A percentile compares a stretch with the other conserved stretches of the same genome.
These are phyloP conservation scores for Phalloptychus januarius DNA, from an alignment of 2,797 vertebrate species.

Conservation along the genomic window DNA sequence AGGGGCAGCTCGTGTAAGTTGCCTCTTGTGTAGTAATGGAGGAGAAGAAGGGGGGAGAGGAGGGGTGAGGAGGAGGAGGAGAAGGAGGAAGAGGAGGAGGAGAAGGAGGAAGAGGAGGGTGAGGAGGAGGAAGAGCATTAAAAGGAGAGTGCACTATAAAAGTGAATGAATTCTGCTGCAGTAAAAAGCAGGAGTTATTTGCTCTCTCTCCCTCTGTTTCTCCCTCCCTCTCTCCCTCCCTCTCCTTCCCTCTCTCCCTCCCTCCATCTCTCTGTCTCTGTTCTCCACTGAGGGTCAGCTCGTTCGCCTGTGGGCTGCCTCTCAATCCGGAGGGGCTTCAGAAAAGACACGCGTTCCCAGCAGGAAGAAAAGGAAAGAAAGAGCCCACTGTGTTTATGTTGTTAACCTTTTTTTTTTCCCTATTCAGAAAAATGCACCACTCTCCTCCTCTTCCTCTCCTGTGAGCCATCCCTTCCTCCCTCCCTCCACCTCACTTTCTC, in stretches of 20 bases:
- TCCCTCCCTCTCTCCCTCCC: slow-evolving; percentile 18
- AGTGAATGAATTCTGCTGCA: slow-evolving; percentile 82
- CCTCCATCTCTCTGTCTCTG: slow-evolving; percentile 9
- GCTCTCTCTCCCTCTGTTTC: slow-evolving; percentile 17
- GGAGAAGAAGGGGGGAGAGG: slow-evolving; percentile 31
- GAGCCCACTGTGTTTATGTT: slow-evolving; percentile 53
- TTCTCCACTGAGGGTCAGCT: slow-evolving; percentile 41
- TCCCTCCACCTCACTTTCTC: slow-evolving; percentile 48
- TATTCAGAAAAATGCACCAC: slow-evolving; percentile 68
- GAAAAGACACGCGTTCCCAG: slow-evolving; percentile 26
- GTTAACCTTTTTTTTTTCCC: slow-evolving; percentile 67
- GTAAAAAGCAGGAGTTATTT: slow-evolving; percentile 72
- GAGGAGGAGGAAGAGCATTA: slow-evolving; percentile 33
- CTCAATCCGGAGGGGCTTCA: slow-evolving; percentile 26
- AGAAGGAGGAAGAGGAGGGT: slow-evolving; percentile 27
- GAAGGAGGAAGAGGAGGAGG: slow-evolving; percentile 34
- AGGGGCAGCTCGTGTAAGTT: slow-evolving; percentile 37
- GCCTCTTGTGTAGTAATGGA: slow-evolving; percentile 49
- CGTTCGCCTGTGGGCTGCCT: slow-evolving; percentile 34
- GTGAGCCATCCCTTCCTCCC: slow-evolving; percentile 37
- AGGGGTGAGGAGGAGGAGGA: slow-evolving; percentile 27
- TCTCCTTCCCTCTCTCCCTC: slow-evolving; percentile 24
- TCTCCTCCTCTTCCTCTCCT: slow-evolving; percentile 30
- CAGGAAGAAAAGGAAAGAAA: slow-evolving; percentile 20
- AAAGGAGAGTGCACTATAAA: slow-evolving; percentile 70